phyloP scores from a whole-genome alignment of 2,113 vertebrate species.

The Hyaena hyaena region DNA sequence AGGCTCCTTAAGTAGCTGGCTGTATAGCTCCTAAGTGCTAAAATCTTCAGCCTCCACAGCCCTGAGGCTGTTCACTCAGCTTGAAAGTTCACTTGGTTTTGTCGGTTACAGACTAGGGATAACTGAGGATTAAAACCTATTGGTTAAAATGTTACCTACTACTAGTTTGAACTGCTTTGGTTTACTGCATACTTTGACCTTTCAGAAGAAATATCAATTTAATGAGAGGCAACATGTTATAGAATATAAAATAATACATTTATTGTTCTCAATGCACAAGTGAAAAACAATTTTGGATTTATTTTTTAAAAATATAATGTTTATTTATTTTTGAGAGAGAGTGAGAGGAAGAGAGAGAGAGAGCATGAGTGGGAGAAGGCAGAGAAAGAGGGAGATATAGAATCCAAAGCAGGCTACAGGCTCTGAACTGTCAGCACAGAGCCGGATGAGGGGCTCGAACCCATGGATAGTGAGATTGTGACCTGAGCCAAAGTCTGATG shows the following conservation, averaged over 20 bases:
- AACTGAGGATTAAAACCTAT: neutral
- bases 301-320: neutral
- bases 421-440: too few relatives aligned
- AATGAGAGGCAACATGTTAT: neutral
- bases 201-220: neutral
- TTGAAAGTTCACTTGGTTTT: neutral
- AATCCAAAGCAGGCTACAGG: too few relatives aligned
- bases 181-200: neutral
- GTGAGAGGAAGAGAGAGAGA: too few relatives aligned
- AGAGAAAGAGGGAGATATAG: too few relatives aligned
- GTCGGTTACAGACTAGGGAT: neutral
- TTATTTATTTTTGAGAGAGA: too few relatives aligned
- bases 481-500: too few relatives aligned
- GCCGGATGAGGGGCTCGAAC: too few relatives aligned
- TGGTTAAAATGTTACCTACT: neutral
- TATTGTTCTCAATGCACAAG: neutral
- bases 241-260: neutral
- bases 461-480: too few relatives aligned
- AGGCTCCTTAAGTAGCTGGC: neutral
- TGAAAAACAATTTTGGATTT: neutral
- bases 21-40: neutral
- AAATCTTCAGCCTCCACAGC: neutral
- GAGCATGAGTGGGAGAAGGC: too few relatives aligned
- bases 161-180: neutral
- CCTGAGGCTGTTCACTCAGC: neutral